Evolutionary conservation across 2,797 vertebrate species (phyloP).

Genomic region (Arctocebus calabarensis): DNA sequence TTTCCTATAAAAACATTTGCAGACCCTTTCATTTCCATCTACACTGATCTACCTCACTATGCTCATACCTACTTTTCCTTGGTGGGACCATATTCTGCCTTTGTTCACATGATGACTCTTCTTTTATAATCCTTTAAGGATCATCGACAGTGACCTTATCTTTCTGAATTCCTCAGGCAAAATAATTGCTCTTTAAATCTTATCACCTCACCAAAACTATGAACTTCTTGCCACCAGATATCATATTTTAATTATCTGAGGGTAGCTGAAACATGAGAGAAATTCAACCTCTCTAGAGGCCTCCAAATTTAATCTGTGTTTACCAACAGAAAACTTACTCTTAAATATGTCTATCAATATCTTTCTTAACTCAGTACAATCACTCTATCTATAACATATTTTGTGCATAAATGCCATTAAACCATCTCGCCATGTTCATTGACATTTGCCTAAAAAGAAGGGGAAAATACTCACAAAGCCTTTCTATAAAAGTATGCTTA

Average conservation of each 20-base stretch:
- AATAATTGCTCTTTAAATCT: constrained; percentile 44
- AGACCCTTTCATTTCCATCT: not conserved
- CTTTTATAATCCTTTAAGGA: not conserved
- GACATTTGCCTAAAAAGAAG: not conserved
- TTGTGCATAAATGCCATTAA: constrained; percentile 1
- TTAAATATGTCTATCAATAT: not conserved
- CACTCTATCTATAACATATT: not conserved
- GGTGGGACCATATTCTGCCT: not conserved
- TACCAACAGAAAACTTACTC: constrained; percentile 37
- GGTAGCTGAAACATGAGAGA: not conserved
- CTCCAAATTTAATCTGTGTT: constrained; percentile 2
- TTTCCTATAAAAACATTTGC: not conserved
- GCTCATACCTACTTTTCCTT: not conserved
- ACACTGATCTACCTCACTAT: not conserved
- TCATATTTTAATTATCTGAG: not conserved
- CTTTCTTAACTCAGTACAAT: constrained; percentile 14
- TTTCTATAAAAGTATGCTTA: constrained; percentile 39
- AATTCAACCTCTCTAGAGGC: not conserved
- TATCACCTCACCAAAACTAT: constrained; percentile 38
- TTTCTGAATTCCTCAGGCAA: constrained; percentile 34
- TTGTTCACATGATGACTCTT: not conserved
- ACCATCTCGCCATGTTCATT: not conserved
- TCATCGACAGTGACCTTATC: not conserved
- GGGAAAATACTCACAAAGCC: not conserved
- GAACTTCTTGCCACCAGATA: not conserved